Percentiles rank a stretch among this genome's conserved stretches.
These are phyloP conservation scores for Formica aserva DNA, from an alignment of 2,888 invertebrate species.

Conservation along the genomic window DNA sequence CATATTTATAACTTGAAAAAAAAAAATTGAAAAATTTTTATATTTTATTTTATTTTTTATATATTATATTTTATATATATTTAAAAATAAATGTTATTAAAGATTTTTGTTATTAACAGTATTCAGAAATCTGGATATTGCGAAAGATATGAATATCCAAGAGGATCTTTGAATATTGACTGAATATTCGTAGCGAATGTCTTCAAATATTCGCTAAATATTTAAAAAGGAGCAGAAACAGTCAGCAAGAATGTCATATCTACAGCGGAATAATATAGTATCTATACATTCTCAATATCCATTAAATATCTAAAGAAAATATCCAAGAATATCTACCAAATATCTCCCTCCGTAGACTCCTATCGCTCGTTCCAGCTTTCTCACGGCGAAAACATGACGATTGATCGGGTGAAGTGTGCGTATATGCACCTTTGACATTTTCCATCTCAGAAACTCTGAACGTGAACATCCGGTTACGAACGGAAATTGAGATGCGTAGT, in stretches of 20 bases:
- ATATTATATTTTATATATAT: background rate
- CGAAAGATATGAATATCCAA: background rate
- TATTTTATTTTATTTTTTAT: background rate
- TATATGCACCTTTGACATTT: constrained; percentile 38
- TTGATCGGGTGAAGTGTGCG: background rate
- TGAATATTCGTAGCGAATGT: background rate
- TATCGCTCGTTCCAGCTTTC: background rate
- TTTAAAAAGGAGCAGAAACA: background rate
- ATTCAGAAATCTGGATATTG: background rate
- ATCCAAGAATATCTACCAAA: background rate
- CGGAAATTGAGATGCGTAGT: background rate
- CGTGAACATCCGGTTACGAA: background rate
- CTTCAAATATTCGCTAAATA: constrained; percentile 8
- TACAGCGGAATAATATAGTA: background rate
- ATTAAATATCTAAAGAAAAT: constrained; percentile 12
- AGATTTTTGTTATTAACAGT: background rate
- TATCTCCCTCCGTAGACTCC: background rate
- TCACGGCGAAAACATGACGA: background rate
- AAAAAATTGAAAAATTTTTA: background rate
- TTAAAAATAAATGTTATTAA: background rate
- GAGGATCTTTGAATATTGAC: background rate
- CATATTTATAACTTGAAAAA: background rate
- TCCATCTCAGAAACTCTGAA: background rate
- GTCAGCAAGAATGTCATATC: background rate
- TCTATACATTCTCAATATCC: background rate